Evolutionary conservation across 2,797 vertebrate species (phyloP), one percentile per base, ranked within the genome.

Genomic region (Discoglossus pictus): DNA sequence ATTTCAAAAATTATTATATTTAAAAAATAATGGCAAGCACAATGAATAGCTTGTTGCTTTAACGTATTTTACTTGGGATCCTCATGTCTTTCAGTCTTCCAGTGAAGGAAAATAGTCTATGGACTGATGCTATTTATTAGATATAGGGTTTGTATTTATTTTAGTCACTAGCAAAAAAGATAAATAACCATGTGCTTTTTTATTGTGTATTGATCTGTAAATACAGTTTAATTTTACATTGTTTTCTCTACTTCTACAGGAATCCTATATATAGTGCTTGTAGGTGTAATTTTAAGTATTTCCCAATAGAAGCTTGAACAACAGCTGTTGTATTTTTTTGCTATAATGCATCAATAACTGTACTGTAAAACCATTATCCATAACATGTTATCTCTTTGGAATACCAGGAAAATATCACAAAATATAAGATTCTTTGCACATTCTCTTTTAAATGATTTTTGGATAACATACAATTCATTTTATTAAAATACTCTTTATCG

Each of bases 141-240:
- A n/a, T n/a, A n/a, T n/a, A n/a, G n/a, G n/a, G n/a, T n/a, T n/a
- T n/a, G n/a, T n/a, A n/a, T n/a, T 25, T 24, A 25, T 25, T 25
- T 13, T 50, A 25, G 21, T 50, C n/a, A 50, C 25, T 50, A n/a
- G n/a, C n/a, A 12, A 13, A 18, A 8, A 25, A 24, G 46, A 25
- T 23, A 50, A n/a, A 5, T 50, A 50, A n/a, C 24, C 12, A 50
- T 23, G 25, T n/a, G n/a, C 25, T 10, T n/a, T 27, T 25, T 50
- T 47, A 47, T 38, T 64, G 61, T 42, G 48, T 64, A 64, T 53
- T 53, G 48, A 48, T 42, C 38, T 53, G 48, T 64, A 64, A 64
- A 53, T 36, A 50, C 48, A 64, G n/a, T 64, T 64, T 53, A 53
- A 64, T 64, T 64, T 64, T 48, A 64, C 48, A 64, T 43, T 53